phyloP scores from a whole-genome alignment of 2,888 invertebrate genomes.

The Aphidius colemani region DNA sequence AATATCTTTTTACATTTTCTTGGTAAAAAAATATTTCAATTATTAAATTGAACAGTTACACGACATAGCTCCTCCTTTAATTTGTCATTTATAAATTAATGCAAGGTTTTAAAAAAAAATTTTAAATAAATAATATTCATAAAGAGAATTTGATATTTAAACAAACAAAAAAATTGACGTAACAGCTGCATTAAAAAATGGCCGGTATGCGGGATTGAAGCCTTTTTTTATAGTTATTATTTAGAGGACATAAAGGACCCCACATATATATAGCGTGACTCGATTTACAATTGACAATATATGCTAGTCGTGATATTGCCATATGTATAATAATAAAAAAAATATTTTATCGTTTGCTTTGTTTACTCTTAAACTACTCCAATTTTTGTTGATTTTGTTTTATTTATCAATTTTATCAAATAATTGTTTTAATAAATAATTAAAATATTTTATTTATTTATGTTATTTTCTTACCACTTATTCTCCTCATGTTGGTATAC shows the following conservation, averaged over 20 bases:
- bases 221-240: background rate
- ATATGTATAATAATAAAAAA: background rate
- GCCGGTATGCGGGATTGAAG: slow-evolving; percentile 23
- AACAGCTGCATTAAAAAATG: slow-evolving; percentile 23
- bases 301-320: background rate
- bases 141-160: slow-evolving; percentile 6
- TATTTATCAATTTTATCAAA: background rate
- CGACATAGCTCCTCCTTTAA: background rate
- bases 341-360: background rate
- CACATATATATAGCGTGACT: slow-evolving; percentile 21
- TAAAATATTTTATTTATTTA: background rate
- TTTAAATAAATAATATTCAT: slow-evolving; percentile 7
- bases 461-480: slow-evolving; percentile 49
- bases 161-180: slow-evolving; percentile 6
- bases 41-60: background rate
- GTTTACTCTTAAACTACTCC: no score
- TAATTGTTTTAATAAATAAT: no score
- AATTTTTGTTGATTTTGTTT: background rate
- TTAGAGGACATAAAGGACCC: slow-evolving; percentile 17
- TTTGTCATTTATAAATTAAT: background rate
- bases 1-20: background rate
- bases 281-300: background rate
- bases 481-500: slow-evolving; percentile 51
- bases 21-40: background rate
- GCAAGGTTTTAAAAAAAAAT: background rate